A percentile compares a stretch with the other conserved stretches of the same genome.
These are phyloP conservation scores for Pogoniulus pusillus DNA, from an alignment of 2,797 vertebrate species.

Conservation along the genomic window DNA sequence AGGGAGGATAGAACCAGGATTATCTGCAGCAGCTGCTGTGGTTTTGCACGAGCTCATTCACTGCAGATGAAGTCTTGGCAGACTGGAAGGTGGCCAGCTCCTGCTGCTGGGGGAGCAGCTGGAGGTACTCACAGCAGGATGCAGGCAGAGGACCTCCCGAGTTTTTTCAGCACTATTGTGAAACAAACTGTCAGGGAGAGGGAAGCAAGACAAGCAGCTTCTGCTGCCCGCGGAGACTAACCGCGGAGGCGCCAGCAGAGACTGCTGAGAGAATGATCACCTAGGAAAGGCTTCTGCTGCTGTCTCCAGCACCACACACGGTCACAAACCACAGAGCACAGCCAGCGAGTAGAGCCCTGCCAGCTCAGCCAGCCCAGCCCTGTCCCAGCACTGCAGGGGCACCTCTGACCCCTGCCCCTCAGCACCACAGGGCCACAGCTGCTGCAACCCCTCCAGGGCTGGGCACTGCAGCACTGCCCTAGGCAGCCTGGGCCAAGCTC, in stretches of 20 bases:
- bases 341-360: no score
- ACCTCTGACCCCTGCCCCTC: no score
- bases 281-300: not conserved
- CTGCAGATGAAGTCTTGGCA: not conserved
- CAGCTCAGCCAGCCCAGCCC: no score
- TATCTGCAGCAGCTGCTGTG: slow-evolving; percentile 44
- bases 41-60: slow-evolving; percentile 11
- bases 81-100: slow-evolving; percentile 43
- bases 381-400: no score
- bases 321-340: no score
- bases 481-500: no score
- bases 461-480: no score
- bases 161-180: not conserved
- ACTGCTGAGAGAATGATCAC: not conserved
- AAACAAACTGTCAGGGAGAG: not conserved
- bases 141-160: not conserved
- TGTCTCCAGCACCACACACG: not conserved
- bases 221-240: not conserved
- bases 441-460: no score
- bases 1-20: slow-evolving; percentile 17
- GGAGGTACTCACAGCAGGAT: slow-evolving; percentile 22
- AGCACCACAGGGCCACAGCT: no score
- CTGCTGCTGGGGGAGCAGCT: slow-evolving; percentile 28
- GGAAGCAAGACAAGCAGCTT: not conserved
- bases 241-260: not conserved